A percentile compares a stretch with the other conserved stretches of the same genome.
phyloP scores from a whole-genome alignment of 2,888 invertebrate species.

The Drosophila borealis region DNA sequence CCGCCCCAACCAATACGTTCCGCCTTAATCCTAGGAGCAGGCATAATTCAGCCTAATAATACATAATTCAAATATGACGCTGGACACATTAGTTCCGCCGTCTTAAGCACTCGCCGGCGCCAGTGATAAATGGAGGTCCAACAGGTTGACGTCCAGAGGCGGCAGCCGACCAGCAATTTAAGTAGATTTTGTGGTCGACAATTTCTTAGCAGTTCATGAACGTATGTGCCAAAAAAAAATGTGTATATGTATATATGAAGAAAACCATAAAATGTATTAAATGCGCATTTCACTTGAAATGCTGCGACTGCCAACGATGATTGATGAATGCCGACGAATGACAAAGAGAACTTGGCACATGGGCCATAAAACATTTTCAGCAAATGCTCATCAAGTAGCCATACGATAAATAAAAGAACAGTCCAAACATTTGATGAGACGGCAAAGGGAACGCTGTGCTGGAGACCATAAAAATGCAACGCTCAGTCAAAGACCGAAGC shows the following conservation, averaged over 20 bases:
- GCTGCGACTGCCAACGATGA: slow-evolving; percentile 46
- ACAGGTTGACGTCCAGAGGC: slow-evolving; percentile 57
- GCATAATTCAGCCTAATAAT: slow-evolving; percentile 57
- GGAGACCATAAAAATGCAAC: slow-evolving; percentile 61
- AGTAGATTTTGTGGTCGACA: slow-evolving; percentile 45
- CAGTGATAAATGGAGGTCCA: slow-evolving; percentile 64
- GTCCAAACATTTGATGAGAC: slow-evolving; percentile 47
- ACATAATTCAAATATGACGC: slow-evolving; percentile 71
- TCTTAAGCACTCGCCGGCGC: slow-evolving; percentile 56
- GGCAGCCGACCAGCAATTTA: slow-evolving; percentile 19
- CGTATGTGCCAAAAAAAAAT: slow-evolving; percentile 32
- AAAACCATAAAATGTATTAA: slow-evolving; percentile 43
- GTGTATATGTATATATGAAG: slow-evolving; percentile 4
- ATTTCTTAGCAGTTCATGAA: slow-evolving; percentile 60
- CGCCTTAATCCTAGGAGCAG: slow-evolving; percentile 16
- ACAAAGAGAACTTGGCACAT: slow-evolving; percentile 47
- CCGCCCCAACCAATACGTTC: background rate
- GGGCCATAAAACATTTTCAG: slow-evolving; percentile 69
- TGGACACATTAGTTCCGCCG: slow-evolving; percentile 74
- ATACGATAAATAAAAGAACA: slow-evolving; percentile 67
- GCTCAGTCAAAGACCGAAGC: slow-evolving; percentile 47
- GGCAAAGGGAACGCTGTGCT: background rate
- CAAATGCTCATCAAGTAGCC: slow-evolving; percentile 69
- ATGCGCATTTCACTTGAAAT: slow-evolving; percentile 45
- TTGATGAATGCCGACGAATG: slow-evolving; percentile 47